Evolutionary conservation across 2,113 vertebrate species (phyloP).

Genomic region (Coryphaenoides rupestris): DNA sequence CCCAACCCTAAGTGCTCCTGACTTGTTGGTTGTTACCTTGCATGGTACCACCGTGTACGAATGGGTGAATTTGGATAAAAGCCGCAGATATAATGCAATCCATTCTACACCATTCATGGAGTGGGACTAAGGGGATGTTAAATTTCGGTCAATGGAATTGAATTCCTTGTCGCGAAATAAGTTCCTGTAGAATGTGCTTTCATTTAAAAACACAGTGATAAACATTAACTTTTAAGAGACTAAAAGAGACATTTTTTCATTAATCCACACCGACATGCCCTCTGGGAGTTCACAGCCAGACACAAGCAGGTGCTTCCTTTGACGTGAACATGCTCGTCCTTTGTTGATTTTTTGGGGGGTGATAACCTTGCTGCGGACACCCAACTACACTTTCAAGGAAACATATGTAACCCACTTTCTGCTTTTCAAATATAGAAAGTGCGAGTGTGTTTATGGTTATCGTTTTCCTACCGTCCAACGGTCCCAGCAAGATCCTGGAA

Average conservation of each 20-base stretch:
- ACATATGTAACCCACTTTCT: slow-evolving; percentile 11
- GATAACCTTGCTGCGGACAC: too few relatives aligned
- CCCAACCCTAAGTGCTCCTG: too few relatives aligned
- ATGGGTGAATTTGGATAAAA: too few relatives aligned
- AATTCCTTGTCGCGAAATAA: neutral
- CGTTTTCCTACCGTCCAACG: slow-evolving; percentile 76
- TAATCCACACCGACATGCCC: slow-evolving; percentile 4
- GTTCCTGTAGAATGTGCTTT: neutral
- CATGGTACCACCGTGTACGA: too few relatives aligned
- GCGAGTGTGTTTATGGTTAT: too few relatives aligned
- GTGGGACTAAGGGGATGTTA: too few relatives aligned
- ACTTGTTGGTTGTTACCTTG: too few relatives aligned
- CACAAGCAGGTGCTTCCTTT: slow-evolving; percentile 63
- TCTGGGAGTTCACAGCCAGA: slow-evolving; percentile 44
- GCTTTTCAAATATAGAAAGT: slow-evolving; percentile 12
- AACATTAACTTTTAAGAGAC: neutral
- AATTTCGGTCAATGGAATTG: too few relatives aligned
- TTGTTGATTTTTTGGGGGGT: too few relatives aligned
- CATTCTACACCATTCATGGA: too few relatives aligned
- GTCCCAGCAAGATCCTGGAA: slow-evolving; percentile 76
- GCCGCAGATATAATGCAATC: too few relatives aligned
- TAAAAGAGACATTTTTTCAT: neutral
- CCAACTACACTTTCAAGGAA: neutral
- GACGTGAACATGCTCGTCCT: neutral
- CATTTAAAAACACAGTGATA: neutral